phyloP scores from a whole-genome alignment of 2,888 invertebrate species.

The Thymelicus acteon region DNA sequence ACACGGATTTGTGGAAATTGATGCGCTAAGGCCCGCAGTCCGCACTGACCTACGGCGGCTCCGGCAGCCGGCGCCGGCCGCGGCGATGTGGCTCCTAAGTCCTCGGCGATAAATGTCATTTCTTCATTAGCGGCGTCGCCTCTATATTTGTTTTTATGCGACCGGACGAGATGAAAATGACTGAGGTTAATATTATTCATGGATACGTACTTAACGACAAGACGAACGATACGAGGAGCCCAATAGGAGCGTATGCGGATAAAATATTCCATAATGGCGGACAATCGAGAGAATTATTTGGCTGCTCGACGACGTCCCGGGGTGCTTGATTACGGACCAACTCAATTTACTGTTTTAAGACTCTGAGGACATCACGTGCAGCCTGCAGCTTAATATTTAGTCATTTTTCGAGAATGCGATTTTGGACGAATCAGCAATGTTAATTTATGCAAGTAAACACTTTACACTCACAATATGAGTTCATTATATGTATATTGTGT shows the following conservation, averaged over 20 bases:
- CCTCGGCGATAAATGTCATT: slow-evolving; percentile 48
- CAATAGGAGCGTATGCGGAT: slow-evolving; percentile 41
- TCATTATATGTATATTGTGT: background rate
- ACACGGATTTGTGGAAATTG: slow-evolving; percentile 79
- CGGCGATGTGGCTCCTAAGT: slow-evolving; percentile 54
- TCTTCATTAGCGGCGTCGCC: slow-evolving; percentile 42
- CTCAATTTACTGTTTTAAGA: slow-evolving; percentile 38
- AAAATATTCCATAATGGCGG: slow-evolving; percentile 41
- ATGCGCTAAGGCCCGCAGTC: slow-evolving; percentile 59
- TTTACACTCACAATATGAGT: background rate
- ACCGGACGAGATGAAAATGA: slow-evolving; percentile 55
- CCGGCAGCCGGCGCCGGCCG: slow-evolving; percentile 14
- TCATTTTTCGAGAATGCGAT: slow-evolving; percentile 6
- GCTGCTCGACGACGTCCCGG: slow-evolving; percentile 44
- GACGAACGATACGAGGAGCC: slow-evolving; percentile 39
- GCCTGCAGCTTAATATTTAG: background rate
- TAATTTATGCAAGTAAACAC: background rate
- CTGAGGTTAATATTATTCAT: slow-evolving; percentile 73
- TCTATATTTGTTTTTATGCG: slow-evolving; percentile 58
- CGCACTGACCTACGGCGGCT: slow-evolving; percentile 51
- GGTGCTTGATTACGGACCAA: slow-evolving; percentile 37
- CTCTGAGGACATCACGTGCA: slow-evolving; percentile 27
- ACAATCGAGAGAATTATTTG: slow-evolving; percentile 46
- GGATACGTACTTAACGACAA: slow-evolving; percentile 51
- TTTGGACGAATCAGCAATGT: slow-evolving; percentile 7